These are phyloP conservation scores for Acipenser oxyrinchus DNA, from an alignment of 2,797 vertebrate genomes.

Conservation along the genomic window DNA sequence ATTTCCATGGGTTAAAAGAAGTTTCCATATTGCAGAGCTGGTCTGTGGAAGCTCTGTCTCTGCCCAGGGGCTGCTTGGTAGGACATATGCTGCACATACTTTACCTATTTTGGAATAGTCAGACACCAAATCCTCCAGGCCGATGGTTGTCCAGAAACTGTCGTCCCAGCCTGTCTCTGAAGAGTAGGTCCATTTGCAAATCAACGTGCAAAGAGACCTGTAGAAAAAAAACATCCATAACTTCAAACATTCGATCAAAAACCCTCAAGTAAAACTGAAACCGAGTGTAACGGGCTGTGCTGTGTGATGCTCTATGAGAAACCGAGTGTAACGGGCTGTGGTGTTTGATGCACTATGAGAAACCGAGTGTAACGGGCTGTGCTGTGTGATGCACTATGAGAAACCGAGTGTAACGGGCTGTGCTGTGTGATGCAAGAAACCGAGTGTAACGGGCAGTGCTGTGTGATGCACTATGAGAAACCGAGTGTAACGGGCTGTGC, in stretches of 20 bases:
- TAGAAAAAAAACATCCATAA: background rate
- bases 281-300: too few relatives aligned
- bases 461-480: too few relatives aligned
- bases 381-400: too few relatives aligned
- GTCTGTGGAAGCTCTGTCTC: background rate
- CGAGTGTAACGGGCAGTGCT: too few relatives aligned
- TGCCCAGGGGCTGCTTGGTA: background rate
- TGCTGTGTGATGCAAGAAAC: too few relatives aligned
- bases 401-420: too few relatives aligned
- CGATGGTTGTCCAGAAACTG: conserved; percentile 78
- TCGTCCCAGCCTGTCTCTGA: conserved; percentile 77
- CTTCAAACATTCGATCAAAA: too few relatives aligned
- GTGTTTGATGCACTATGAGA: too few relatives aligned
- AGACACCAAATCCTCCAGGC: conserved; percentile 74
- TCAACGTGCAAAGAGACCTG: conserved; percentile 87
- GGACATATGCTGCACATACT: background rate
- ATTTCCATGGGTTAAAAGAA: background rate
- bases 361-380: too few relatives aligned
- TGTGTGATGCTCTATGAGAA: too few relatives aligned
- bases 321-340: too few relatives aligned
- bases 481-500: too few relatives aligned
- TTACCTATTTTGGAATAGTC: conserved; percentile 85
- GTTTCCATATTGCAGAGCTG: background rate
- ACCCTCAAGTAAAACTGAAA: background rate
- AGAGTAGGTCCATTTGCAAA: conserved; percentile 92